Base-by-base conservation (phyloP, 2,888 invertebrate species). In the Blastobasis adustella region DNA sequence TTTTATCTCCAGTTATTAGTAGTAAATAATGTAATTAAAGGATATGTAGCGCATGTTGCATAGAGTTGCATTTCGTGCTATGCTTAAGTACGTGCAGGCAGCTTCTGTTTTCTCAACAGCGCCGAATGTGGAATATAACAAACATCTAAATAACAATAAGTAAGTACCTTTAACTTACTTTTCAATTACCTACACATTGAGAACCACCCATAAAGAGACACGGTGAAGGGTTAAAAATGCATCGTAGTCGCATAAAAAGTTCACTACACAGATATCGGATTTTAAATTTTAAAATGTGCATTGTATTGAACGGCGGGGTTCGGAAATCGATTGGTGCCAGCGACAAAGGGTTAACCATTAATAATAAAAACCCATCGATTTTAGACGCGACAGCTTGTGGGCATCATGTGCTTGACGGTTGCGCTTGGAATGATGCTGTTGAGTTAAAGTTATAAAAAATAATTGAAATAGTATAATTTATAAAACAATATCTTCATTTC, bases 221-320 rank as follows among this genome's bases (percentile, higher is more conserved):
- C 82, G 79, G 69, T 76, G 81, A 86, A 84, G 87, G 88, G 87
- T 88, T 88, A 84, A 88, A 88, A 88, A 83, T 77, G 88, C 88
- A 88, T 84, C 85, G 85, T 86, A 71, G 85, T 72, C 62, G 59
- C 71, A 84, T 76, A 86, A 88, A 84, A 85, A 82, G 67, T 67
- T 67, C 72, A 66, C 71, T 58, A 74, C 73, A 83, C 79, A 88
- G 87, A 88, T 88, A 88, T 88, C 87, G 87, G 87, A 87, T 88
- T 88, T 88, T 86, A 88, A 88, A 88, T 79, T 88, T 88, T 88
- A 87, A 88, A 88, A 88, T 85, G 87, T 82, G 87, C 83, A 83
- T 88, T 88, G 88, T 86, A 87, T 86, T 83, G 82, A 73, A 64
- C 83, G 58, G 59, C 73, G 63, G 82, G 85, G 87, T 73, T 82